These are phyloP conservation scores for Prionailurus bengalensis DNA, from an alignment of 2,113 vertebrate species.

Conservation along the genomic window DNA sequence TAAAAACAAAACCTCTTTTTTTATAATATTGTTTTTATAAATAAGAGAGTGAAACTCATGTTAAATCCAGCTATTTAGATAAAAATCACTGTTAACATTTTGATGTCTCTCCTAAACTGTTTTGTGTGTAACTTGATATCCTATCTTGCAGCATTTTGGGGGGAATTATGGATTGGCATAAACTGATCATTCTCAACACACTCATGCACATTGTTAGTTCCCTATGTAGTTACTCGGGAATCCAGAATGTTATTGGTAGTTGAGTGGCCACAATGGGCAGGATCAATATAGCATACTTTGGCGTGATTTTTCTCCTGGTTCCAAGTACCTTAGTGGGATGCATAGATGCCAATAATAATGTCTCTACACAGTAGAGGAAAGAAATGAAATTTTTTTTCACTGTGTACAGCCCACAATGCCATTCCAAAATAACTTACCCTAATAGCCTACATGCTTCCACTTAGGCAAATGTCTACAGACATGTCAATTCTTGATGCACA, in stretches of 20 bases:
- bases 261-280: not conserved
- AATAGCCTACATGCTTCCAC: not conserved
- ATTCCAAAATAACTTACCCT: not conserved
- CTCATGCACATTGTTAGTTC: not conserved
- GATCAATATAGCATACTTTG: not conserved
- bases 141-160: not conserved
- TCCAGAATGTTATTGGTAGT: not conserved
- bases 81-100: not conserved
- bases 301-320: not conserved
- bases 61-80: not conserved
- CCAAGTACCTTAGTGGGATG: not conserved
- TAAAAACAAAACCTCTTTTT: constrained; percentile 15
- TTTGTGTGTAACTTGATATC: not conserved
- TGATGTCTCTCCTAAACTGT: not conserved
- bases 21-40: not conserved
- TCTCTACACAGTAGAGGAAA: not conserved
- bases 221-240: not conserved
- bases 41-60: not conserved
- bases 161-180: not conserved
- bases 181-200: not conserved
- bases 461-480: not conserved
- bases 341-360: not conserved
- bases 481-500: not conserved
- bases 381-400: not conserved
- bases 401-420: not conserved